Conservation (phyloP, 1,140 invertebrate genomes). For the Phthorimaea operculella region DNA sequence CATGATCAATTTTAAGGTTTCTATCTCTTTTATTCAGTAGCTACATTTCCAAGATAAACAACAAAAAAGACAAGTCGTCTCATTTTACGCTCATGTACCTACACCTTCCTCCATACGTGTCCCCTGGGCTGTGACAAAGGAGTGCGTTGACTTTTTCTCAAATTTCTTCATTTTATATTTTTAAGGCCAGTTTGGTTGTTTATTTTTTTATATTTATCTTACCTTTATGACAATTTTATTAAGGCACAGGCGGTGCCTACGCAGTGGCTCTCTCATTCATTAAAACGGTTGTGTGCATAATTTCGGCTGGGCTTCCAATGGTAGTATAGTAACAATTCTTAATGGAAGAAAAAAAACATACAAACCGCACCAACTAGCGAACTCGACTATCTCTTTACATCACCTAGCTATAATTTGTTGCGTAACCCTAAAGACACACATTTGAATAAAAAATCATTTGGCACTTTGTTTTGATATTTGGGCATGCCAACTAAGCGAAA, state of each 20-base stretch:
- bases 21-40: constrained; percentile 2
- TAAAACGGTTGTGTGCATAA: constrained; percentile 23
- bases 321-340: no score
- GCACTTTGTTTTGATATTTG: no score
- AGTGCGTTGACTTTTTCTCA: constrained; percentile 35
- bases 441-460: no score
- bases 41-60: background rate
- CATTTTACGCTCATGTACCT: constrained; percentile 15
- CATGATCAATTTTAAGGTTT: no score
- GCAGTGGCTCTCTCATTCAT: constrained; percentile 45
- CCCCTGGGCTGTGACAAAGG: constrained; percentile 34
- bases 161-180: constrained; percentile 23
- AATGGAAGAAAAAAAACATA: no score
- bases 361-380: no score
- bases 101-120: constrained; percentile 14
- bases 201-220: constrained; percentile 48
- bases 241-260: constrained; percentile 43
- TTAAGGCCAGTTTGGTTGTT: constrained; percentile 25
- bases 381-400: no score
- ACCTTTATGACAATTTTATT: constrained; percentile 60
- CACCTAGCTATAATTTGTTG: no score
- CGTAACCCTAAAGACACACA: no score
- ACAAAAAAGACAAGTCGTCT: constrained; percentile 6
- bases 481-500: no score
- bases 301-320: background rate